A percentile compares a stretch with the other conserved stretches of the same genome.
Conservation (phyloP, 2,797 vertebrate species). For the Glossophaga mutica region DNA sequence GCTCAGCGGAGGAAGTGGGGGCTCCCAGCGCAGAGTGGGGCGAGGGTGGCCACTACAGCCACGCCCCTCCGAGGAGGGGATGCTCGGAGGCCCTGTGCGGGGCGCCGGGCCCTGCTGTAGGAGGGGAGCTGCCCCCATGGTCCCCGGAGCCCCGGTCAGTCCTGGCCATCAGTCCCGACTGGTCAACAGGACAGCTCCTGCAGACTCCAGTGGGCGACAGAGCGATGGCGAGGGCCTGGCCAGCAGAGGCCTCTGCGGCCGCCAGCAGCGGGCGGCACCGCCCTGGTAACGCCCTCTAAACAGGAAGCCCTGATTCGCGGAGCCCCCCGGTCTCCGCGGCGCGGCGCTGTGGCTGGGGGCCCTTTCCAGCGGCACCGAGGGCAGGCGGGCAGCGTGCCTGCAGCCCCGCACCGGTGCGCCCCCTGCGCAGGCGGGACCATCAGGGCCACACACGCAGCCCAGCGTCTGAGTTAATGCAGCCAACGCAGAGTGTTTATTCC, state of each 20-base stretch:
- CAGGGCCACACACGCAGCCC: not conserved
- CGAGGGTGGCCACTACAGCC: not conserved
- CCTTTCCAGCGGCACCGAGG: rapidly evolving
- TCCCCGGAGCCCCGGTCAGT: not conserved
- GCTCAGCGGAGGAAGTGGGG: not conserved
- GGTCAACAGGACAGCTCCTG: not conserved
- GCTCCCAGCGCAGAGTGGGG: not conserved
- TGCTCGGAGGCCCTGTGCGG: not conserved
- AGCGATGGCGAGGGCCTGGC: not conserved
- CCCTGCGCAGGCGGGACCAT: not conserved
- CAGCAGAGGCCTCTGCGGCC: not conserved
- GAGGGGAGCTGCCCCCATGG: not conserved
- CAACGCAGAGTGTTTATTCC: not conserved
- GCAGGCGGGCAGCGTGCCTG: not conserved
- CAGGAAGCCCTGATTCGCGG: not conserved
- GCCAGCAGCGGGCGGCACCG: rapidly evolving
- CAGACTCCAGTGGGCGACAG: not conserved
- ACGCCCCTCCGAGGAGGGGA: not conserved
- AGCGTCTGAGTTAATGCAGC: rapidly evolving
- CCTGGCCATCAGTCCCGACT: not conserved
- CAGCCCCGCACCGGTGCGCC: not conserved
- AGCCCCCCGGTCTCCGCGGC: not conserved
- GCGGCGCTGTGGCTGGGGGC: not conserved
- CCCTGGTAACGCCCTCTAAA: not conserved
- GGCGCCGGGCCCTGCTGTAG: too few relatives aligned